phyloP scores from a whole-genome alignment of 1,140 invertebrate genomes.

The Heliconius congener region DNA sequence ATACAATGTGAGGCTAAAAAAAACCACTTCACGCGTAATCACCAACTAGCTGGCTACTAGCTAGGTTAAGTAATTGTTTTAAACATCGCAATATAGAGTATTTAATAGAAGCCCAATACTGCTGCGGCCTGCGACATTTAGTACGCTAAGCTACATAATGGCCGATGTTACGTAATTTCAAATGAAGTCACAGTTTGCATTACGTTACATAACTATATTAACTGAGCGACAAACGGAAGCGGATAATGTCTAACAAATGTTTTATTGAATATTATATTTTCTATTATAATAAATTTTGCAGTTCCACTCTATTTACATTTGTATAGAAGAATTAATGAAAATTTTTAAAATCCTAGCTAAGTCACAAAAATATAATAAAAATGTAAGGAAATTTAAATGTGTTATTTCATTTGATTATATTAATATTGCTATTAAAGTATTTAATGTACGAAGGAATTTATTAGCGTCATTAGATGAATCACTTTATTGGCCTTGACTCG shows the following conservation, averaged over 20 bases:
- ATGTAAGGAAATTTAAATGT: neutral
- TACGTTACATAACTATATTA: slow-evolving; percentile 55
- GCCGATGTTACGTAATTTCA: slow-evolving; percentile 54
- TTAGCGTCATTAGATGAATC: neutral
- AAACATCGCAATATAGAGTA: neutral
- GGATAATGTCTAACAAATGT: slow-evolving; percentile 17
- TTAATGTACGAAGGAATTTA: neutral
- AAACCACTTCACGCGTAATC: no score
- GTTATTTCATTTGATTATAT: neutral
- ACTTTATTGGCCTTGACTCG: slow-evolving; percentile 20
- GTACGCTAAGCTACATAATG: slow-evolving; percentile 55
- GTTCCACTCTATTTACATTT: neutral
- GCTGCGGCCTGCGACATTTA: slow-evolving; percentile 50
- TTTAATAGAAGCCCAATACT: slow-evolving; percentile 49
- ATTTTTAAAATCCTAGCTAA: neutral
- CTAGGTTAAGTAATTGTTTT: neutral
- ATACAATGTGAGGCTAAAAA: no score
- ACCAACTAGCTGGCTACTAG: neutral
- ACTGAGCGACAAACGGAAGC: slow-evolving; percentile 51
- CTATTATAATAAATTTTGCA: neutral
- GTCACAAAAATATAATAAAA: neutral
- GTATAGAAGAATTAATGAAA: neutral
- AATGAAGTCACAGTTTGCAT: slow-evolving; percentile 59
- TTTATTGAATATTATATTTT: neutral
- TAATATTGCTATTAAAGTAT: neutral